Evolutionary conservation across 92 coral and sea anemone species (phyloP).

Genomic region (Siderastrea radians): DNA sequence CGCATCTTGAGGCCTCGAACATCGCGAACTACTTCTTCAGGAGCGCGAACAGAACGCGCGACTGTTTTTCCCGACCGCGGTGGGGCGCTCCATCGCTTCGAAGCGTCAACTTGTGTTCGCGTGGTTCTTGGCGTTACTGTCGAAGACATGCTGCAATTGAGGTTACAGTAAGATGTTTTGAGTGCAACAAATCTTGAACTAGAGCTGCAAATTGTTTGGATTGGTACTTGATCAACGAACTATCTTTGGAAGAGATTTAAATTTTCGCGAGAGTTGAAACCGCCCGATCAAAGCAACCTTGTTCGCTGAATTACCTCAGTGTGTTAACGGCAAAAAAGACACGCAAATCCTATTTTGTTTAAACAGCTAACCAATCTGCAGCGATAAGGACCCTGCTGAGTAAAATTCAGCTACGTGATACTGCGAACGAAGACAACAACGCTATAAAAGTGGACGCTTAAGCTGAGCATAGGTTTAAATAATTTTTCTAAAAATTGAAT

Average conservation of each 20-base stretch:
- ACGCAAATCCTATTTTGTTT: conserved; percentile 18
- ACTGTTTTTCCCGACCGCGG: conserved; percentile 62
- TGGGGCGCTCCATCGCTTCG: conserved; percentile 89
- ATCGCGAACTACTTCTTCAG: conserved; percentile 87
- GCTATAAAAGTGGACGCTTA: not conserved
- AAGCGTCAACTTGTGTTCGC: conserved; percentile 20
- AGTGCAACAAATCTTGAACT: not conserved
- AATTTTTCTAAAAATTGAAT: not conserved
- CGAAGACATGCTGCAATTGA: conserved; percentile 40
- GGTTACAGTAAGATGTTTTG: not conserved
- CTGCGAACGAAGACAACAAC: conserved; percentile 7
- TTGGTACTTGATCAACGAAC: not conserved
- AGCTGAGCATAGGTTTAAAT: not conserved
- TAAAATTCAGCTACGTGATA: conserved; percentile 4
- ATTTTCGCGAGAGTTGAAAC: not conserved
- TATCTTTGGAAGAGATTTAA: not conserved
- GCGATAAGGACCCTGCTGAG: not conserved
- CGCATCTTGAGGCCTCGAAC: conserved; percentile 94
- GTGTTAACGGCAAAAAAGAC: conserved; percentile 11
- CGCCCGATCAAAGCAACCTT: not conserved
- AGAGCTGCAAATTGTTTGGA: not conserved
- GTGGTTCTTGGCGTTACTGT: conserved; percentile 34
- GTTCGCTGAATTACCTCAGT: not conserved
- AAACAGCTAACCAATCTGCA: not conserved
- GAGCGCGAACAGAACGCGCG: conserved; percentile 81